Base-by-base conservation (phyloP, 2,797 vertebrate species). In the Crypturellus tataupa region DNA sequence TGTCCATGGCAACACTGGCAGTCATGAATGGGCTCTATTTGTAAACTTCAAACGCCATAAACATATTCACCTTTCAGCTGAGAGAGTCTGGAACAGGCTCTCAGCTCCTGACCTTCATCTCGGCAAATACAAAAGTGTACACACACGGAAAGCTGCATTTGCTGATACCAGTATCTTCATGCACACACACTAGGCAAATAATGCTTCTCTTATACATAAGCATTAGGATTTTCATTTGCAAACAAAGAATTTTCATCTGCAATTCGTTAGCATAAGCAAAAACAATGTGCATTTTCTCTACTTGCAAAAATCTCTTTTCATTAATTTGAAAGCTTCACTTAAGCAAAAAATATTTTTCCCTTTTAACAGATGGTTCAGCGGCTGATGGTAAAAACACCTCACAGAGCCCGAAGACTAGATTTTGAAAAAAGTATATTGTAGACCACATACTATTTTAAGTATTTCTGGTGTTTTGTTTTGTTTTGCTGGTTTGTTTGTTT, bases 41-140 rank as follows among this genome's bases (percentile, higher is more conserved):
- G 24, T 37, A 75, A 89, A 75, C 37, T 63, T 91, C 70, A 86
- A 76, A 79, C 27, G 69, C 17, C 25, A 13, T 31, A 47, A 80
- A 51, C 4, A 40, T 3, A 12, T 60, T 37, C 0, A 0, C 7
- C 35, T 63, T 88, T 63, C 18, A 69, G 42, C 27, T 18, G 9
- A 85, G 10, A 9, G 10, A 9, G 14, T 44, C 46, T 84, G 56
- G 55, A 90, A 79, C 16, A 39, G 17, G 91, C 39, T 65, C 46
- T 60, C 12, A 37, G 37, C 33, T 77, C 44, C 47, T 37, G 67
- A 0, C 3, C 31, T 73, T 49, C 47, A 77, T n/a, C 39, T 87
- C 80, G 64, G 68, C 51, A 94, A 88, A 94, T 35, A 46, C 2
- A 60, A 44, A 77, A 77, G 8, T 33, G 23, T 29, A 67, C 1